Evolutionary conservation across 92 coral and sea anemone genomes (phyloP).

Genomic region (Diadumene lineata): DNA sequence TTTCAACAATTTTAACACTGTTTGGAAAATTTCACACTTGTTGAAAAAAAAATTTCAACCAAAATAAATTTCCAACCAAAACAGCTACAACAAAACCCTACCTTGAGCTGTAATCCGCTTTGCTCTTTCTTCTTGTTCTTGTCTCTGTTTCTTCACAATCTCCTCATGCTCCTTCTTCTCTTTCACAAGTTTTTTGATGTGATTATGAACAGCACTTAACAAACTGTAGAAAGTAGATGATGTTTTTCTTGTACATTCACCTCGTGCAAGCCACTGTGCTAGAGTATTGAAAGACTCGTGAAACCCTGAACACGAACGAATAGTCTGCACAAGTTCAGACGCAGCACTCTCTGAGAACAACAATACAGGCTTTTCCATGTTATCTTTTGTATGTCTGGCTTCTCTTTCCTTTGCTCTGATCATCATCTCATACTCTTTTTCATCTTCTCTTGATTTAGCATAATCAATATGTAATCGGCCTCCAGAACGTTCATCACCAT

Average conservation of each 20-base stretch:
- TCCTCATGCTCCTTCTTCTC: constrained; percentile 81
- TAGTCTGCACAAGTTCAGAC: constrained; percentile 53
- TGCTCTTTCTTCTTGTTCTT: constrained; percentile 53
- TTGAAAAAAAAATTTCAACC: no score
- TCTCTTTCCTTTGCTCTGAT: constrained; percentile 51
- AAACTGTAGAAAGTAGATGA: constrained; percentile 66
- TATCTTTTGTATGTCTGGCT: constrained; percentile 33
- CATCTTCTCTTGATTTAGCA: constrained; percentile 50
- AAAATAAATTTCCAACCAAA: constrained; percentile 2
- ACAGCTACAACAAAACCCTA: constrained; percentile 37
- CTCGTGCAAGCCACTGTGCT: constrained; percentile 76
- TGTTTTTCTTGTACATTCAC: constrained; percentile 72
- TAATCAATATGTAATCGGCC: constrained; percentile 70
- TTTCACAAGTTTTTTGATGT: constrained; percentile 59
- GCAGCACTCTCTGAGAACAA: constrained; percentile 35
- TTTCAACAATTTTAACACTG: no score
- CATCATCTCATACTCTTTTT: constrained; percentile 29
- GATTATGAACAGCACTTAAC: constrained; percentile 61
- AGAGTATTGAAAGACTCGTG: constrained; percentile 50
- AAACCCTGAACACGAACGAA: constrained; percentile 49
- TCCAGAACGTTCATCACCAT: constrained; percentile 43
- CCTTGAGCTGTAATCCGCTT: constrained; percentile 68
- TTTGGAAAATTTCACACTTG: no score
- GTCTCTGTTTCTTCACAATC: constrained; percentile 68
- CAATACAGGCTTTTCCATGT: constrained; percentile 12